Conservation (phyloP, 1,140 invertebrate species). For the Pararge aegeria region DNA sequence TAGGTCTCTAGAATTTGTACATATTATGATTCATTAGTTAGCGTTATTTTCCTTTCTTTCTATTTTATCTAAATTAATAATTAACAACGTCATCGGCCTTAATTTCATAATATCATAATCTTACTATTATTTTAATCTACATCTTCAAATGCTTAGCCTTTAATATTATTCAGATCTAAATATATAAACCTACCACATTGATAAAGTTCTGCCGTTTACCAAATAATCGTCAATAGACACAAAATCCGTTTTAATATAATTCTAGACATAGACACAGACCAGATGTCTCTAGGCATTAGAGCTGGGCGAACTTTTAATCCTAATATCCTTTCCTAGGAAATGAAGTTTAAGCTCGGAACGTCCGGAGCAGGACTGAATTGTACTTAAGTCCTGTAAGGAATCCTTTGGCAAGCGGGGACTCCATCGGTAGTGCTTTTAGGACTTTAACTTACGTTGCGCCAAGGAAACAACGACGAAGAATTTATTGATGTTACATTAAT, state of each 20-base stretch:
- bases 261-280: slow-evolving; percentile 38
- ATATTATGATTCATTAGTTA: too few relatives aligned
- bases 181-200: too few relatives aligned
- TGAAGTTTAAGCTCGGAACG: slow-evolving; percentile 47
- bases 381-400: slow-evolving; percentile 43
- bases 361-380: slow-evolving; percentile 41
- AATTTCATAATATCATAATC: too few relatives aligned
- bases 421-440: slow-evolving; percentile 25
- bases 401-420: slow-evolving; percentile 39
- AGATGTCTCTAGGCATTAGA: slow-evolving; percentile 46
- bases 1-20: too few relatives aligned
- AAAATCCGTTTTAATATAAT: slow-evolving; percentile 40
- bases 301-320: slow-evolving; percentile 50
- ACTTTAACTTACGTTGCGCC: slow-evolving; percentile 32
- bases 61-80: too few relatives aligned
- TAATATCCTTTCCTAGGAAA: slow-evolving; percentile 54
- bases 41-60: too few relatives aligned
- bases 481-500: slow-evolving; percentile 20
- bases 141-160: too few relatives aligned
- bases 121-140: too few relatives aligned
- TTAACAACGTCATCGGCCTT: too few relatives aligned
- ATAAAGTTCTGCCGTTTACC: neutral
- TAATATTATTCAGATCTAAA: too few relatives aligned
- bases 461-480: slow-evolving; percentile 12
- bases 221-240: slow-evolving; percentile 24